A percentile compares a stretch with the other conserved stretches of the same genome.
Conservation (phyloP, 2,113 vertebrate species). For the Xiphorhynchus elegans region DNA sequence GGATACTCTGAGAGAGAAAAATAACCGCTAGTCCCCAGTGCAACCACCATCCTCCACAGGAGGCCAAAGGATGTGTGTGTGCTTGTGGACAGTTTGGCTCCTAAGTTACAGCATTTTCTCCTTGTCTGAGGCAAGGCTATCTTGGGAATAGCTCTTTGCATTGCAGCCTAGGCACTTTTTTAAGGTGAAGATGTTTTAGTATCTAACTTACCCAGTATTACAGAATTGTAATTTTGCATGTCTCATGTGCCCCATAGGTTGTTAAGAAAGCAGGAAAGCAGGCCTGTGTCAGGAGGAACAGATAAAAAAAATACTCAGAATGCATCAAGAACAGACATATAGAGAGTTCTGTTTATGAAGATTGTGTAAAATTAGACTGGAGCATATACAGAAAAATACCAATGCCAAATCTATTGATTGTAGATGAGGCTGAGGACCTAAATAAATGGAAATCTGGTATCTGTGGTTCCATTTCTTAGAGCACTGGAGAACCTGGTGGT, state of each 20-base stretch:
- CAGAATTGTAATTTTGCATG: not conserved
- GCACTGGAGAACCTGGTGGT: not conserved
- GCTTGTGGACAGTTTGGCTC: not conserved
- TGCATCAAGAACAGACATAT: not conserved
- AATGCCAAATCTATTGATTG: not conserved
- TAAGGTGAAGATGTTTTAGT: not conserved
- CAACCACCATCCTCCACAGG: not conserved
- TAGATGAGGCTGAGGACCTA: not conserved
- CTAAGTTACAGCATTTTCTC: not conserved
- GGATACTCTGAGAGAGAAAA: not conserved
- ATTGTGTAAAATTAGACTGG: not conserved
- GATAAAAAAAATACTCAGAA: accelerated
- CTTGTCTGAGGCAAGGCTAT: not conserved
- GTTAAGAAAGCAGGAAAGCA: not conserved
- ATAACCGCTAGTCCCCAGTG: not conserved
- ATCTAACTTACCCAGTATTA: not conserved
- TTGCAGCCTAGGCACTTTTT: not conserved
- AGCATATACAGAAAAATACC: not conserved
- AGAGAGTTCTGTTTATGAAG: not conserved
- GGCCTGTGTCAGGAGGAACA: not conserved
- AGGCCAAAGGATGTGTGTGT: not conserved
- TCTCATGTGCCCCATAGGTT: not conserved
- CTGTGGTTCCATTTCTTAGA: not conserved
- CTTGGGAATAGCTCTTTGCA: not conserved
- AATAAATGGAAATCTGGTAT: not conserved